Evolutionary conservation across 2,888 invertebrate genomes (phyloP), one percentile per base, ranked within the genome.

Genomic region (Pollenia griseotomentosa): DNA sequence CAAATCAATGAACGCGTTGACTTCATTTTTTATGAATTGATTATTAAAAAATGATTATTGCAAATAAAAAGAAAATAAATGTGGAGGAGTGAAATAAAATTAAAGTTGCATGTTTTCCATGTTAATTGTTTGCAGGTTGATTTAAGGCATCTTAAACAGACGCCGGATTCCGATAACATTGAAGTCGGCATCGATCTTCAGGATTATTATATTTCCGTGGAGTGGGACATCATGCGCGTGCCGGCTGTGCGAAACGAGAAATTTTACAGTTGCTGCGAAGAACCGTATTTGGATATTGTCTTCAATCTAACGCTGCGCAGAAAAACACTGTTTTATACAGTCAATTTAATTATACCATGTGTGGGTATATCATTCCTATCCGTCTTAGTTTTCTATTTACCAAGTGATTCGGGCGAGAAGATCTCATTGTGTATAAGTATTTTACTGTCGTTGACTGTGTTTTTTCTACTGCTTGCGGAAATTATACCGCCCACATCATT

Each of bases 401-500:
- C 99, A 85, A 98, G 98, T 89, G 99, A 99, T 94, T 98, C 98
- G 74, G 99, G 99, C 89, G 99, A 99, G 94, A 99, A 99, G 94
- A 98, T 99, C 90, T 98, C 99, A 88, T 96, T 99, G 89, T 98
- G 98, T 94, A 98, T 98, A 92, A 98, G 98, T 89, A 98, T 98
- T 93, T 95, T 98, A 88, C 96, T 98, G 80, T 98, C 98, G 90
- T 94, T 98, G 92, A 98, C 98, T 92, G 98, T 98, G 95, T 98
- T 98, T 95, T 98, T 98, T 95, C 95, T 98, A 92, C 95, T 98
- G 90, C 95, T 98, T 93, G 98, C 97, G 91, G 98, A 98, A 94
- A 98, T 98, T 93, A 98, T 98, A 93, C 98, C 98, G 90, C 97
- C 98, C 78, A 98, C 98, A 89, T 98, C 98, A 90, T 94, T 98